These are phyloP conservation scores for Xanthia togata DNA, from an alignment of 2,888 invertebrate genomes.

Conservation along the genomic window DNA sequence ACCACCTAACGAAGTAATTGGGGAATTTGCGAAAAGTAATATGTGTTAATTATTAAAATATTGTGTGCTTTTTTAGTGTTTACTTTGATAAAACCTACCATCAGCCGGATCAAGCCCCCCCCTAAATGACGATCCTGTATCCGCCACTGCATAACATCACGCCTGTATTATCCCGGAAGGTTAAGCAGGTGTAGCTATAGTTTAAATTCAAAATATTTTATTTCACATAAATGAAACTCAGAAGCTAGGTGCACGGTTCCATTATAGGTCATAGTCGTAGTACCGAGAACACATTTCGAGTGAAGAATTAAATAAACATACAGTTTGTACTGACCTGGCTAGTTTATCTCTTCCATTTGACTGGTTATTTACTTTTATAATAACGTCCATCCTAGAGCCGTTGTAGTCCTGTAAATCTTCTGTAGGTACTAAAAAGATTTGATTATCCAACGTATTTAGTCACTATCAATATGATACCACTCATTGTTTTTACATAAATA, in stretches of 20 bases:
- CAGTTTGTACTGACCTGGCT: slow-evolving; percentile 82
- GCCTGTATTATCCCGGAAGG: neutral
- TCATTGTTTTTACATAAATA: slow-evolving; percentile 21
- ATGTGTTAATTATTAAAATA: too few species aligned
- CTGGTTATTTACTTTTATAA: slow-evolving; percentile 89
- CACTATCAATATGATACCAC: slow-evolving; percentile 25
- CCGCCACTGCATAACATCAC: too few species aligned
- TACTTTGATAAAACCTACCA: too few species aligned
- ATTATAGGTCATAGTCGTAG: too few species aligned
- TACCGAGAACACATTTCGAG: neutral
- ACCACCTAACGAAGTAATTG: too few species aligned
- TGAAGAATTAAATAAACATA: slow-evolving; percentile 5
- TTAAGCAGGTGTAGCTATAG: neutral
- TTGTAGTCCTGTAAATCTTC: slow-evolving; percentile 9
- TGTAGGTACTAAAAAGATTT: slow-evolving; percentile 4
- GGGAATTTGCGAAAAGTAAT: too few species aligned
- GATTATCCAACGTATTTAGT: slow-evolving; percentile 16
- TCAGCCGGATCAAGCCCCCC: too few species aligned
- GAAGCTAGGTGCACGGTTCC: too few species aligned
- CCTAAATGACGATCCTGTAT: too few species aligned
- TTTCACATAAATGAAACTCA: too few species aligned
- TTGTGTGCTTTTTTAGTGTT: too few species aligned
- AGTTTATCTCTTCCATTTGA: slow-evolving; percentile 90
- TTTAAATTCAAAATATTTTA: too few species aligned
- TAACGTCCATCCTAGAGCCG: slow-evolving; percentile 81